Evolutionary conservation across 2,888 invertebrate species (phyloP), one percentile per base, ranked within the genome.

Genomic region (Drosophila borealis): DNA sequence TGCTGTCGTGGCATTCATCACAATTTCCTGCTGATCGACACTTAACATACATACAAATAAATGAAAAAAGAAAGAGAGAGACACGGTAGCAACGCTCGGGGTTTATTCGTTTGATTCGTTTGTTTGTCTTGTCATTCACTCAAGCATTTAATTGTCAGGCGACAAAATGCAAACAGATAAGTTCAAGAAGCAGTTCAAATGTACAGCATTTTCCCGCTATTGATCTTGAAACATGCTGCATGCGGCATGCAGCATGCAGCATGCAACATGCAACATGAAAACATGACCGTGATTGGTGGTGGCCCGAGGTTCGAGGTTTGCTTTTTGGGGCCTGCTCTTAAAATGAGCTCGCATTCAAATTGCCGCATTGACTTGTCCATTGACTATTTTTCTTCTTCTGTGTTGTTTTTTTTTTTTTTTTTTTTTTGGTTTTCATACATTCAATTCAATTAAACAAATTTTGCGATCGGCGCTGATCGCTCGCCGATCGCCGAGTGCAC

Each of bases 301-400:
- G 63, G 57, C 68, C 66, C 42, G 45, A 33, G 68, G 68, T 67
- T 67, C 56, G 49, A 67, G 67, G 46, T 55, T 57, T 49, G 49
- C 59, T 42, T 53, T 45, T 36, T 33, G 70, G 19, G 53, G 46
- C 60, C 53, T 56, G 71, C 74, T 57, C 74, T 61, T 42, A 74
- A 82, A 82, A 82, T 82, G 82, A 87, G 82, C 87, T 87, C 87
- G 82, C 87, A 82, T 82, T 81, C 81, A 86, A 86, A 86, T 81
- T 86, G 75, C 81, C 66, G 81, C 81, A 81, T 86, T 81, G 81
- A 81, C 81, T 82, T 82, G 81, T 82, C 87, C 87, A 78, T 81
- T 83, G 84, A 72, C 50, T 66, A 34, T 41, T 57, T 69, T 37
- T 59, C 25, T 21, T n/a, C 45, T 33, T 37, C 55, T 29, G 19